Percentiles rank a stretch among this genome's conserved stretches.
Evolutionary conservation across 2,797 vertebrate species (phyloP).

Genomic region (Otolemur crassicaudatus): DNA sequence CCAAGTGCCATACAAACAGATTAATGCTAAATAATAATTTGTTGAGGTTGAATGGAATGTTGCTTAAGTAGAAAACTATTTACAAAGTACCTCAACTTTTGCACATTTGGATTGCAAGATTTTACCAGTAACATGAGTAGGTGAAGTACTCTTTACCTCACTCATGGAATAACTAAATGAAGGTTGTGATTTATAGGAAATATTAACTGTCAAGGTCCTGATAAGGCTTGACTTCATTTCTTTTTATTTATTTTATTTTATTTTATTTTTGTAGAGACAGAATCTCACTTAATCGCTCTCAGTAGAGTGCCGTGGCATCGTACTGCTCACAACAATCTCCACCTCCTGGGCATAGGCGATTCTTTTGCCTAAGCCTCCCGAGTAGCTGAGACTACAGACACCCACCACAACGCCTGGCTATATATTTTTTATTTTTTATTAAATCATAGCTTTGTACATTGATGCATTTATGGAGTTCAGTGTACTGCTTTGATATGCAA

Average conservation of each 20-base stretch:
- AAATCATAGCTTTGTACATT: too few species aligned
- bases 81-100: slow-evolving; percentile 40
- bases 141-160: background rate
- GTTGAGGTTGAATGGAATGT: background rate
- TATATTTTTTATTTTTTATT: too few species aligned
- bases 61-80: slow-evolving; percentile 44
- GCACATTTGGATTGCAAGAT: background rate
- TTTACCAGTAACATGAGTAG: slow-evolving; percentile 5
- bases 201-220: slow-evolving; percentile 3
- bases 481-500: too few species aligned
- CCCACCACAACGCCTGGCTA: too few species aligned
- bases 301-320: too few species aligned
- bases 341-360: too few species aligned
- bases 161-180: slow-evolving; percentile 47
- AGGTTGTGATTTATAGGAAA: slow-evolving; percentile 41
- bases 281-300: too few species aligned
- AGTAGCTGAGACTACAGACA: too few species aligned
- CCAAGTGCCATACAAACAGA: background rate
- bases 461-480: too few species aligned
- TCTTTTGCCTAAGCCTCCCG: too few species aligned
- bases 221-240: background rate
- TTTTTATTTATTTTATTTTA: background rate
- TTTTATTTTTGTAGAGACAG: too few species aligned
- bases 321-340: too few species aligned
- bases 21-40: slow-evolving; percentile 9